Evolutionary conservation across 2,797 vertebrate species (phyloP).

Genomic region (Anniella stebbinsi): DNA sequence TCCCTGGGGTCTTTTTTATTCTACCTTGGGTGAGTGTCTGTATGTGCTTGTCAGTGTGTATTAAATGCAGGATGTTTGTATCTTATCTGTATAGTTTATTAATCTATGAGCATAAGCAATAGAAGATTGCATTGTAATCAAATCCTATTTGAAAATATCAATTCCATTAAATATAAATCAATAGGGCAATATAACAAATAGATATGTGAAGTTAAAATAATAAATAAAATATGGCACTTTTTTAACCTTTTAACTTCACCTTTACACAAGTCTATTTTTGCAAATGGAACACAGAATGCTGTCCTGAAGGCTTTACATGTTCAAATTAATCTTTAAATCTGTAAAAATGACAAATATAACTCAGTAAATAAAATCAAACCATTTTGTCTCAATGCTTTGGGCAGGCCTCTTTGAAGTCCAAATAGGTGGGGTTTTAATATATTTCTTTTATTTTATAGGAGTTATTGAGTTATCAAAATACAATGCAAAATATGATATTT

Average conservation of each 20-base stretch:
- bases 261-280: not conserved
- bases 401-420: slow-evolving; percentile 39
- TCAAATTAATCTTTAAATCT: slow-evolving; percentile 22
- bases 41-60: not conserved
- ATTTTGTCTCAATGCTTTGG: slow-evolving; percentile 42
- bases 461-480: slow-evolving; percentile 68
- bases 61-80: not conserved
- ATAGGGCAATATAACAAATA: not conserved
- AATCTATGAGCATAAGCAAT: not conserved
- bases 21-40: not conserved
- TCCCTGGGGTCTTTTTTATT: not conserved
- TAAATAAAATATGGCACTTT: no score
- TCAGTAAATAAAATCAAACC: slow-evolving; percentile 11
- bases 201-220: not conserved
- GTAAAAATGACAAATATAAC: slow-evolving; percentile 6
- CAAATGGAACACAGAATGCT: slow-evolving; percentile 18
- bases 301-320: slow-evolving; percentile 40
- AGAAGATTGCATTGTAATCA: not conserved
- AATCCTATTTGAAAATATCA: not conserved
- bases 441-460: slow-evolving; percentile 31
- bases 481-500: slow-evolving; percentile 71
- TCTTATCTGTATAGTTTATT: not conserved
- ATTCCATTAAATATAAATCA: not conserved
- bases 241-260: not conserved
- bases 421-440: not conserved